Conservation (phyloP, 2,888 invertebrate species). For the Criorhina ranunculi region DNA sequence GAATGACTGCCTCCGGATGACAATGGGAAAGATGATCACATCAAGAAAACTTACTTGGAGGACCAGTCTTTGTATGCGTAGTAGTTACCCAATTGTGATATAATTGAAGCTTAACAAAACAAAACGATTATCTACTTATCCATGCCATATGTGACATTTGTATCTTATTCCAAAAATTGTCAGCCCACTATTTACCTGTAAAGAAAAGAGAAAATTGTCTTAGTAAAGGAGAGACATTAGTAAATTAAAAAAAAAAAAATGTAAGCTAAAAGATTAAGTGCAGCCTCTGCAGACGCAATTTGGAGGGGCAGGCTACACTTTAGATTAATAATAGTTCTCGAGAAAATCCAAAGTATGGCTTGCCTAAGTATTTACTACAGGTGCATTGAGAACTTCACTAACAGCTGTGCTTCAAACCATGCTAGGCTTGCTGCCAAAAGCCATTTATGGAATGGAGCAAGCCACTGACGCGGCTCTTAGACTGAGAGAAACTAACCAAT, state of each 20-base stretch:
- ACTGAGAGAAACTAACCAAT: too few species aligned
- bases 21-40: conserved; percentile 42
- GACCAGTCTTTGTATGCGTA: not conserved
- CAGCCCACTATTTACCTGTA: conserved; percentile 55
- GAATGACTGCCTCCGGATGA: conserved; percentile 14
- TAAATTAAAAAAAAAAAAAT: not conserved
- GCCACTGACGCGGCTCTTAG: too few species aligned
- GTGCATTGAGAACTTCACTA: too few species aligned
- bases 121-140: conserved; percentile 16
- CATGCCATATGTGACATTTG: conserved; percentile 11
- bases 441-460: too few species aligned
- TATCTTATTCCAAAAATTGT: not conserved
- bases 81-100: not conserved
- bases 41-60: conserved; percentile 32
- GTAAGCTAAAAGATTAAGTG: not conserved
- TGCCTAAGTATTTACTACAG: too few species aligned
- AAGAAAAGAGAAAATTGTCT: conserved; percentile 10
- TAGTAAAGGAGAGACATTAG: not conserved
- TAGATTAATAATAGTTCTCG: too few species aligned
- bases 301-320: too few species aligned
- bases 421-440: too few species aligned
- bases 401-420: too few species aligned
- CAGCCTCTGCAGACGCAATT: too few species aligned
- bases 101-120: conserved; percentile 17
- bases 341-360: too few species aligned